Conservation (phyloP, 2,113 vertebrate species). For the Bothrops jararaca region DNA sequence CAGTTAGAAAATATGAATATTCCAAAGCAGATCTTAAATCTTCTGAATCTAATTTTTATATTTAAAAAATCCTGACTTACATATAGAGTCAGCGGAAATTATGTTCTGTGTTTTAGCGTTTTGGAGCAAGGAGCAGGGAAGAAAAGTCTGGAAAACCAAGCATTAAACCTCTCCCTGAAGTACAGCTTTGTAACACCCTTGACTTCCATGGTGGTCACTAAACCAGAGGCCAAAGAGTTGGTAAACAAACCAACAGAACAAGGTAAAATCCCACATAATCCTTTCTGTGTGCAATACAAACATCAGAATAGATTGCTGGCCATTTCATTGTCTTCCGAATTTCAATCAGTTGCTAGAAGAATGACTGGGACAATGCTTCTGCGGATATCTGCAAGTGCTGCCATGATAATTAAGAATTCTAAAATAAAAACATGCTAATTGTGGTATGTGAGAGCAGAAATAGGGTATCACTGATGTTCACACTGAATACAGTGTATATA, state of each 20-base stretch:
- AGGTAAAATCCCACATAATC: constrained; percentile 49
- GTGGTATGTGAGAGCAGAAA: neutral
- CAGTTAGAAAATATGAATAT: neutral
- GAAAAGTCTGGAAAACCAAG: constrained; percentile 64
- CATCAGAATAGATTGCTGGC: too few species aligned
- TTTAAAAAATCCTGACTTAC: fast-evolving
- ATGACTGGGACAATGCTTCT: neutral
- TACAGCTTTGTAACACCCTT: constrained; percentile 90
- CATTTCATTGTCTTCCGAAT: neutral
- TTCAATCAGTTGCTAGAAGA: neutral
- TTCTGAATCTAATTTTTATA: neutral
- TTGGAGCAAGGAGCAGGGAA: constrained; percentile 60
- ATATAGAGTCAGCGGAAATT: neutral
- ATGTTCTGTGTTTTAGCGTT: constrained; percentile 54
- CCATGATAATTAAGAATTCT: neutral
- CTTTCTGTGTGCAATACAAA: neutral
- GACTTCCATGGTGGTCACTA: constrained; percentile 92
- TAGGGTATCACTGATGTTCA: neutral
- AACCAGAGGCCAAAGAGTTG: constrained; percentile 73
- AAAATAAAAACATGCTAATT: neutral
- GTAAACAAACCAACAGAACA: constrained; percentile 84
- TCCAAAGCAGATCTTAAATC: neutral
- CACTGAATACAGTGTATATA: neutral
- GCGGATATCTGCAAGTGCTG: neutral
- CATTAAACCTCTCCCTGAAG: constrained; percentile 78